Evolutionary conservation across 1,140 invertebrate genomes (phyloP).

Genomic region (Apis dorsata): DNA sequence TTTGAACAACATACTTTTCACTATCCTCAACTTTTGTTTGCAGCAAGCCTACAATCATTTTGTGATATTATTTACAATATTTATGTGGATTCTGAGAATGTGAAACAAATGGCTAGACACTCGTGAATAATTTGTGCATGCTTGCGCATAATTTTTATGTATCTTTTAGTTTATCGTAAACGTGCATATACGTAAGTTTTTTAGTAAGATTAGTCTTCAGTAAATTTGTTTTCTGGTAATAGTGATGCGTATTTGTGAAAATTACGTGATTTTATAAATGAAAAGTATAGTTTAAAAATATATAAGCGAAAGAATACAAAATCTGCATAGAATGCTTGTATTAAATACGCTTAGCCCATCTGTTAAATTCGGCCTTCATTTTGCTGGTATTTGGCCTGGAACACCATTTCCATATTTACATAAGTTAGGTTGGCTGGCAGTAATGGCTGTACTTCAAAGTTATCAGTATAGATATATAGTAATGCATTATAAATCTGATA

Average conservation of each 20-base stretch:
- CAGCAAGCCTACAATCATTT: neutral
- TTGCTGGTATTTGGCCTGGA: slow-evolving; percentile 43
- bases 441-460: neutral
- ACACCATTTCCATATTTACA: slow-evolving; percentile 13
- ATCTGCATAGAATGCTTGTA: neutral
- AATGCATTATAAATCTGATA: neutral
- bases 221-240: too few relatives aligned
- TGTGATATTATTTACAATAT: slow-evolving; percentile 18
- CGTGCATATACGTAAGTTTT: neutral
- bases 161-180: neutral
- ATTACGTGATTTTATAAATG: neutral
- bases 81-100: neutral
- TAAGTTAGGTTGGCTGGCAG: slow-evolving; percentile 5
- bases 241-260: neutral
- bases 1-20: neutral
- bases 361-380: slow-evolving; percentile 39
- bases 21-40: neutral
- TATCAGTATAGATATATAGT: slow-evolving; percentile 47
- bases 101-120: neutral
- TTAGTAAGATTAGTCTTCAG: accelerated
- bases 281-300: too few relatives aligned
- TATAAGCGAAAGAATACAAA: too few relatives aligned
- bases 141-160: neutral
- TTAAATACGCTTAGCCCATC: slow-evolving; percentile 12
- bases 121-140: too few relatives aligned